Conservation (phyloP, 1,140 invertebrate genomes). For the Lamellibrachia luymesi region DNA sequence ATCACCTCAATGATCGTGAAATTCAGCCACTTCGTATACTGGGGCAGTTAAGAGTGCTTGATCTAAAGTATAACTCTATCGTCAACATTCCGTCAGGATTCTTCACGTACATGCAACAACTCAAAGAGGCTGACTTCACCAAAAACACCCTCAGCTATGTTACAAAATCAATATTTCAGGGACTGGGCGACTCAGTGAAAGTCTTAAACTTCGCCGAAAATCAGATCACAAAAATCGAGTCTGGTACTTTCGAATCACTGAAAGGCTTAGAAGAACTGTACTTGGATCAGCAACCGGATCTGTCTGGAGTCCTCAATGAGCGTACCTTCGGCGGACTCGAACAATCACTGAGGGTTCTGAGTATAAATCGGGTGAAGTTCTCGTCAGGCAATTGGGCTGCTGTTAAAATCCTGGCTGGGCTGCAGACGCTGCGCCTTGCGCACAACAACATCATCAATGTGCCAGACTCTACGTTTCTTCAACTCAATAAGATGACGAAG, state of each 20-base stretch:
- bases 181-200: constrained; percentile 10
- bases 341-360: background rate
- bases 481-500: background rate
- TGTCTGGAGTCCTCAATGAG: constrained; percentile 12
- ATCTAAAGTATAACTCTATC: background rate
- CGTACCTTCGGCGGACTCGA: constrained; percentile 23
- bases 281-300: constrained; percentile 7
- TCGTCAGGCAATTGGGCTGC: background rate
- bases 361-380: background rate
- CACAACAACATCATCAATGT: constrained; percentile 4
- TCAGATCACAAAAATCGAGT: constrained; percentile 9
- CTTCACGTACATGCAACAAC: background rate
- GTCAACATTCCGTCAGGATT: background rate
- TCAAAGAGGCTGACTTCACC: background rate
- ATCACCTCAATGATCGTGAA: background rate
- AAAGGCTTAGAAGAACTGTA: constrained; percentile 21
- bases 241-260: constrained; percentile 22
- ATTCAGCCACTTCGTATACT: background rate
- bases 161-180: constrained; percentile 10
- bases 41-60: background rate
- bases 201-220: constrained; percentile 21
- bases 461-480: background rate
- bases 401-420: background rate
- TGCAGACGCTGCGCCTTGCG: background rate
- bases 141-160: constrained; percentile 9